Evolutionary conservation across 2,113 vertebrate genomes (phyloP).

Genomic region (Lynx canadensis): DNA sequence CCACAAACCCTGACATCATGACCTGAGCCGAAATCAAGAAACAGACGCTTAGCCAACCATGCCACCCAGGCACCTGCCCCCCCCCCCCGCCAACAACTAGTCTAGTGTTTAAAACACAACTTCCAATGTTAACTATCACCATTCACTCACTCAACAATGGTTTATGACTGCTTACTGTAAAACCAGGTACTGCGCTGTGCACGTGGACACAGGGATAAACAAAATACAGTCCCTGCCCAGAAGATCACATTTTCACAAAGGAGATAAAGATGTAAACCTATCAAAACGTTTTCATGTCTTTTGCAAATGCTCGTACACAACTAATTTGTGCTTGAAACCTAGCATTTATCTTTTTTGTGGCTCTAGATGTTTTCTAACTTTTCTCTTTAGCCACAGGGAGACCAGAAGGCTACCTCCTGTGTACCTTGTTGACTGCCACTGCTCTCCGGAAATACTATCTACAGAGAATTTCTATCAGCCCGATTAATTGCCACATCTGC

Average conservation of each 20-base stretch:
- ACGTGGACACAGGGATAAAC: neutral
- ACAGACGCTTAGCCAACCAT: too few relatives aligned
- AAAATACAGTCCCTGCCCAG: neutral
- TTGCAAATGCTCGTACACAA: conserved; percentile 13
- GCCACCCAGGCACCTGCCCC: too few relatives aligned
- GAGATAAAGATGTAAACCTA: neutral
- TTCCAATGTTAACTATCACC: neutral
- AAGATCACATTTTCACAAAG: neutral
- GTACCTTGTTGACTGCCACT: neutral
- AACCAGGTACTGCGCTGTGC: neutral
- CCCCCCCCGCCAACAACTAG: neutral
- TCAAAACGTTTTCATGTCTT: neutral
- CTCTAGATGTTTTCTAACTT: conserved; percentile 24
- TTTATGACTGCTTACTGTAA: neutral
- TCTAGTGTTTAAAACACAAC: neutral
- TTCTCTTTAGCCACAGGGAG: neutral
- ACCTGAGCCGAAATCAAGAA: too few relatives aligned
- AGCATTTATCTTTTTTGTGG: neutral
- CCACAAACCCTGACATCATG: too few relatives aligned
- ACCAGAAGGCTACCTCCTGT: neutral
- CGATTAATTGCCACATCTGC: neutral
- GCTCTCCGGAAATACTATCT: neutral
- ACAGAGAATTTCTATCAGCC: neutral
- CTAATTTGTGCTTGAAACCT: neutral
- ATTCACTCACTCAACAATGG: neutral